These are phyloP conservation scores for Belonocnema kinseyi DNA, from an alignment of 1,140 invertebrate genomes.

Conservation along the genomic window DNA sequence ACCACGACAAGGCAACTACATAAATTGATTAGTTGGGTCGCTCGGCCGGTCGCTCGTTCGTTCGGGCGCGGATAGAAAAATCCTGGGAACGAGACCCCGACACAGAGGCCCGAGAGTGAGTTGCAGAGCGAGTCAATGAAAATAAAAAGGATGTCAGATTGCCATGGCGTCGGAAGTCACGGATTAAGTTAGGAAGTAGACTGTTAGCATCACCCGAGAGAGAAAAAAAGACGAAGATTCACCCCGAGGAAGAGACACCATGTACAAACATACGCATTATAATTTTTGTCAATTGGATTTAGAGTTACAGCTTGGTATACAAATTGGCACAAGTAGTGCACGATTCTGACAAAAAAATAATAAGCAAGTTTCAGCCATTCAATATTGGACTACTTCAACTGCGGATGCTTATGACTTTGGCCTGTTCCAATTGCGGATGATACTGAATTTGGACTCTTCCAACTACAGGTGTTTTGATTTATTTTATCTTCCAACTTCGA, in stretches of 20 bases:
- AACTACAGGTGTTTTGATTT: no score
- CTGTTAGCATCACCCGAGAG: conserved; percentile 70
- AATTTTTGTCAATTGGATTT: background rate
- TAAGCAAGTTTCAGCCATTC: no score
- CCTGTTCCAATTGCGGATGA: no score
- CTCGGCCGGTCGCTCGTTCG: conserved; percentile 48
- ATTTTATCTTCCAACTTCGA: no score
- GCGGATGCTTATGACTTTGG: no score
- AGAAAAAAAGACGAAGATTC: conserved; percentile 53
- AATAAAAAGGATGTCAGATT: conserved; percentile 77
- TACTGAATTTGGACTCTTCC: no score
- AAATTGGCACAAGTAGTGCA: no score
- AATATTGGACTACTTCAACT: no score
- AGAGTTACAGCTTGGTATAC: no score
- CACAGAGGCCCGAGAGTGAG: conserved; percentile 58
- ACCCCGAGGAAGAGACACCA: conserved; percentile 44
- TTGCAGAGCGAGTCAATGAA: conserved; percentile 70
- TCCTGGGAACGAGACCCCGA: conserved; percentile 74
- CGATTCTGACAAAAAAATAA: no score
- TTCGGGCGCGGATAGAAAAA: conserved; percentile 72
- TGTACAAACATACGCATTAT: conserved; percentile 26
- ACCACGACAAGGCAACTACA: conserved; percentile 64
- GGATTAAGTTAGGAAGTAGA: conserved; percentile 77
- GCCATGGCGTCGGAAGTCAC: conserved; percentile 76
- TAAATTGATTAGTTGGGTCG: conserved; percentile 74